Conservation (phyloP, 2,888 invertebrate species). For the Leptinotarsa peninsularis region DNA sequence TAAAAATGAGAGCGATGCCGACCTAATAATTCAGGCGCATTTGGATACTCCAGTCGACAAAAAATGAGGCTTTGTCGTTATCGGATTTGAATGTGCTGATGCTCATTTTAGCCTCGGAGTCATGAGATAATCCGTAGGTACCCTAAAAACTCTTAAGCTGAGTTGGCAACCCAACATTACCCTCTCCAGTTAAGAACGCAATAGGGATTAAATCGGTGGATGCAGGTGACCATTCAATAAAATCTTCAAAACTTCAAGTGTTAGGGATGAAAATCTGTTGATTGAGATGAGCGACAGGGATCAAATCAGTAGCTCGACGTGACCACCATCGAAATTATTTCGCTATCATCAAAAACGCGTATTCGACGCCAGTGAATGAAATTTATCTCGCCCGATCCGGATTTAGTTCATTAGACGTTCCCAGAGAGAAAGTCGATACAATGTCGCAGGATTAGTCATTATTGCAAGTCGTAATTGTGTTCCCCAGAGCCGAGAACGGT, state of each 20-base stretch:
- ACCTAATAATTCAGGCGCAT: neutral
- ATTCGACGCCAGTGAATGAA: neutral
- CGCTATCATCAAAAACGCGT: neutral
- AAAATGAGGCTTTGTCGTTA: no score
- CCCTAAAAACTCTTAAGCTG: no score
- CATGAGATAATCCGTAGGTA: no score
- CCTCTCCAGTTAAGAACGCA: neutral
- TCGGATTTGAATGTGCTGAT: no score
- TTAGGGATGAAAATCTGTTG: neutral
- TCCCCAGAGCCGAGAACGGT: neutral
- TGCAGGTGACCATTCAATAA: neutral
- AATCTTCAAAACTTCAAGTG: neutral
- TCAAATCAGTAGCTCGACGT: no score
- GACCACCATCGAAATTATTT: neutral
- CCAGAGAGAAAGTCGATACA: constrained; percentile 16
- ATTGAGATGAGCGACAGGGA: neutral
- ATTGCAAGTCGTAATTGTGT: constrained; percentile 2
- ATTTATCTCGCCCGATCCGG: neutral
- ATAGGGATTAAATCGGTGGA: neutral
- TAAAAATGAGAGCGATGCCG: neutral
- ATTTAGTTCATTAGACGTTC: constrained; percentile 5
- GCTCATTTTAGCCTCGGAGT: no score
- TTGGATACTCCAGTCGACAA: no score
- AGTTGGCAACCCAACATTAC: no score
- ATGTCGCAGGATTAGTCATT: constrained; percentile 13